These are phyloP conservation scores for Pomatostomus ruficeps DNA, from an alignment of 2,113 vertebrate genomes.

Conservation along the genomic window DNA sequence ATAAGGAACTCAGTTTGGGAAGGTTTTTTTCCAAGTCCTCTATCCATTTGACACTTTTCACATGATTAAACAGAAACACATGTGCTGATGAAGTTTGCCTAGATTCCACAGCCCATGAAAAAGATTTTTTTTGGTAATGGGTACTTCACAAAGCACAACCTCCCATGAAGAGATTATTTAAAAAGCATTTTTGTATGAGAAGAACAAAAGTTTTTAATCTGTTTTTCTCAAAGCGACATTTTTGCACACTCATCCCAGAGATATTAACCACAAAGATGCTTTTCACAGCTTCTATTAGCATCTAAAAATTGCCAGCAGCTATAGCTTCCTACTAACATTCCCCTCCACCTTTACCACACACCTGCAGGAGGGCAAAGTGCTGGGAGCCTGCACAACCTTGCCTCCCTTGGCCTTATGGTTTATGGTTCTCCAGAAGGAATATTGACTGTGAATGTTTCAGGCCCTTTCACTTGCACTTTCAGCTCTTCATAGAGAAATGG, in stretches of 20 bases:
- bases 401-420: not conserved
- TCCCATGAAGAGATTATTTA: not conserved
- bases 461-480: not conserved
- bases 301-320: not conserved
- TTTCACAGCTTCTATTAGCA: not conserved
- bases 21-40: not conserved
- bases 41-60: not conserved
- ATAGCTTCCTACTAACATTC: not conserved
- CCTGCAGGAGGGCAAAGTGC: not conserved
- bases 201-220: not conserved
- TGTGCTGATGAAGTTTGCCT: not conserved
- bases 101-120: not conserved
- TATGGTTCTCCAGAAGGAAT: not conserved
- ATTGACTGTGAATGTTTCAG: not conserved
- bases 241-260: not conserved
- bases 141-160: not conserved
- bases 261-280: not conserved
- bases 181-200: not conserved
- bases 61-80: not conserved
- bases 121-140: not conserved
- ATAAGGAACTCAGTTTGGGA: not conserved
- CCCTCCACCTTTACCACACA: too few species aligned
- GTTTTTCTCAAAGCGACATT: not conserved
- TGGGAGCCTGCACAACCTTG: not conserved
- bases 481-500: not conserved